Conservation (phyloP, 1,140 invertebrate species). For the Ostrea edulis region DNA sequence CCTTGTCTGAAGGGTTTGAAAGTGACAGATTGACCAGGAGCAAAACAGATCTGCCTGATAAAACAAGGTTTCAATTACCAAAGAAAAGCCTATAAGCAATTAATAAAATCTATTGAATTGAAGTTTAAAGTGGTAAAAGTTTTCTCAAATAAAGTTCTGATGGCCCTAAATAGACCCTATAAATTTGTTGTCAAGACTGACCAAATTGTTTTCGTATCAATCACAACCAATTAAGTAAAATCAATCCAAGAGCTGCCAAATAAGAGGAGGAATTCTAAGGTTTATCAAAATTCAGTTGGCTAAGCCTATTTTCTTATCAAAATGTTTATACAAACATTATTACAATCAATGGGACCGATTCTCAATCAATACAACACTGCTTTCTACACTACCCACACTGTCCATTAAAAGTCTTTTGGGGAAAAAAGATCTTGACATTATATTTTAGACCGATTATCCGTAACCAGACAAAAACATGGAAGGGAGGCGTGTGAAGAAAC, state of each 20-base stretch:
- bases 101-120: conserved; percentile 32
- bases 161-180: conserved; percentile 27
- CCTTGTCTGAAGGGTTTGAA: neutral
- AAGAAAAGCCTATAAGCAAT: conserved; percentile 22
- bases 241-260: conserved; percentile 27
- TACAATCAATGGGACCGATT: conserved; percentile 3
- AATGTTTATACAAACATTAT: conserved; percentile 34
- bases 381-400: neutral
- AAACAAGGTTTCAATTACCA: conserved; percentile 34
- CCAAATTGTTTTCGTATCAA: conserved; percentile 35
- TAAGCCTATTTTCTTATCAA: conserved; percentile 39
- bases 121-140: conserved; percentile 39
- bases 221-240: conserved; percentile 36
- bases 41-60: conserved; percentile 4
- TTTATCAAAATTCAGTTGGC: conserved; percentile 8
- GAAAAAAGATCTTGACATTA: neutral
- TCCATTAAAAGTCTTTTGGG: neutral
- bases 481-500: neutral
- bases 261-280: neutral
- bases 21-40: conserved; percentile 30
- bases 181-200: conserved; percentile 27
- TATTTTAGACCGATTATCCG: neutral
- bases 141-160: conserved; percentile 36
- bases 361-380: neutral
- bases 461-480: conserved; percentile 7